Percentiles rank a stretch among this genome's conserved stretches.
Evolutionary conservation across 2,888 invertebrate genomes (phyloP).

Genomic region (Rhagium mordax): DNA sequence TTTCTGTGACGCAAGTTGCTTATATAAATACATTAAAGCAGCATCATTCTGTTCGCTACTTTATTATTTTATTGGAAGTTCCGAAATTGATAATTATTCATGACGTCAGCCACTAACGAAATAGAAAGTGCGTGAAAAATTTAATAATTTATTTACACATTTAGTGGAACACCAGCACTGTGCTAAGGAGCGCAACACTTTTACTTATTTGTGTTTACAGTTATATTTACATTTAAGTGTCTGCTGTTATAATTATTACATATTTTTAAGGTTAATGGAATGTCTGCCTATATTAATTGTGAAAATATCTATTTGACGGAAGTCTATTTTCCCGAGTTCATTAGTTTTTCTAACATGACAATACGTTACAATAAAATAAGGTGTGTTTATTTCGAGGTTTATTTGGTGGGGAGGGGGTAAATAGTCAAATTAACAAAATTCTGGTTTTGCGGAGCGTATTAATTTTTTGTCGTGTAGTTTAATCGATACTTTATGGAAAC

Average conservation of each 20-base stretch:
- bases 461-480: no score
- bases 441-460: no score
- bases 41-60: background rate
- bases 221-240: background rate
- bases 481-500: no score
- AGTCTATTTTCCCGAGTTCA: no score
- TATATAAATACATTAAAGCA: background rate
- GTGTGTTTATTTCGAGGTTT: no score
- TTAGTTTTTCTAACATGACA: no score
- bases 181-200: constrained; percentile 50
- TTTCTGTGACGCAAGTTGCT: no score
- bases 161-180: constrained; percentile 25
- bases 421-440: no score
- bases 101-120: constrained; percentile 50
- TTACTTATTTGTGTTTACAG: constrained; percentile 47
- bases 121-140: constrained; percentile 60
- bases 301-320: no score
- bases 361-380: no score
- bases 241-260: constrained; percentile 17
- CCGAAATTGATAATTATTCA: constrained; percentile 44
- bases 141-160: constrained; percentile 53
- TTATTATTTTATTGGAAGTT: constrained; percentile 24
- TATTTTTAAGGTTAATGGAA: background rate
- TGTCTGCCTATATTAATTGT: no score
- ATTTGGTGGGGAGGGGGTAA: no score